These are phyloP conservation scores for Odocoileus hemionus DNA, from an alignment of 2,113 vertebrate genomes.

Conservation along the genomic window DNA sequence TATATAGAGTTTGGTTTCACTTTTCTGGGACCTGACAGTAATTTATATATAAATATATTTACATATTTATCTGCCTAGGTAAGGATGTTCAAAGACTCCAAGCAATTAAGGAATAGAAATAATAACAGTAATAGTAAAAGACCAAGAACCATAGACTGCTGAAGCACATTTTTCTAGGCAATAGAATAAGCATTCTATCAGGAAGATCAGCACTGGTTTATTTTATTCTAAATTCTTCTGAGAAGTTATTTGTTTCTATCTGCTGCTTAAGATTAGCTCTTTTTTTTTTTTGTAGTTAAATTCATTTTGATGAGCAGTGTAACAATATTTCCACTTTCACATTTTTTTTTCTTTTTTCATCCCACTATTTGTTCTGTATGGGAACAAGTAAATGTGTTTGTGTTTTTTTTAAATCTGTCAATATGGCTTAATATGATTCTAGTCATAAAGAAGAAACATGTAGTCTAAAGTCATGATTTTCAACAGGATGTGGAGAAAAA, in stretches of 20 bases:
- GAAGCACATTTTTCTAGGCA: neutral
- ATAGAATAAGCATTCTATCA: neutral
- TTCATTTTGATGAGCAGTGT: neutral
- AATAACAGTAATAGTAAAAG: neutral
- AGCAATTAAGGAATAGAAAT: neutral
- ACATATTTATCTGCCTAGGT: neutral
- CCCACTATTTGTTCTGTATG: neutral
- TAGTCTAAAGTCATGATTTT: neutral
- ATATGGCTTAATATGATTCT: neutral
- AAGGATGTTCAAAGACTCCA: slow-evolving; percentile 29
- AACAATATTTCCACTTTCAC: neutral
- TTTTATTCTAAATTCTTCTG: neutral
- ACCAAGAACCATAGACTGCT: neutral
- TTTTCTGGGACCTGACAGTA: neutral
- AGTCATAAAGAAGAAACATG: neutral
- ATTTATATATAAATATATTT: neutral
- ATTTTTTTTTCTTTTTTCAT: neutral
- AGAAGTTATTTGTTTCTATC: neutral
- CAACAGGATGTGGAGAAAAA: neutral
- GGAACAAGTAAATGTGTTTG: neutral
- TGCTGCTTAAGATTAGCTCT: neutral
- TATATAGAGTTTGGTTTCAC: neutral
- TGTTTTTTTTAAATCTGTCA: neutral
- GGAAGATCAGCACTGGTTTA: neutral
- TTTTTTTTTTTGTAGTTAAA: neutral